Evolutionary conservation across 2,888 invertebrate genomes (phyloP).

Genomic region (Lamellibrachia columna): DNA sequence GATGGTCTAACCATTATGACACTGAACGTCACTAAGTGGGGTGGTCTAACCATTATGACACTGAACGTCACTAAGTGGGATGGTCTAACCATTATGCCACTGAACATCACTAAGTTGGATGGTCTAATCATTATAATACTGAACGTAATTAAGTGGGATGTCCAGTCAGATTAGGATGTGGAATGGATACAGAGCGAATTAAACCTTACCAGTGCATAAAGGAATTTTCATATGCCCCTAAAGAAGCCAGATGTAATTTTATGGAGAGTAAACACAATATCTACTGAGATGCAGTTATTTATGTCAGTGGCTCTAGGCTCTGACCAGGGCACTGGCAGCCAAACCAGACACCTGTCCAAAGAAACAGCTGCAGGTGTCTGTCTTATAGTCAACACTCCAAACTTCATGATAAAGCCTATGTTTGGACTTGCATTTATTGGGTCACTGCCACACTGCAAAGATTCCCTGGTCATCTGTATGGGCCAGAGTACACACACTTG

Average conservation of each 20-base stretch:
- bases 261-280: neutral
- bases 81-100: no score
- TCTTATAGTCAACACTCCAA: neutral
- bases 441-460: neutral
- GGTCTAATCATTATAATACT: no score
- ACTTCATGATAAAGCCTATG: neutral
- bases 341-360: neutral
- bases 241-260: neutral
- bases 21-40: no score
- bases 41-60: no score
- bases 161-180: neutral
- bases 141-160: no score
- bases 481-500: neutral
- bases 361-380: neutral
- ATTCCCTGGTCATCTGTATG: neutral
- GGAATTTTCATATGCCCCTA: neutral
- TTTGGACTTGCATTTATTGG: neutral
- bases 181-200: neutral
- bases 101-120: no score
- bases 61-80: no score
- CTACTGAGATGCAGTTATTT: neutral
- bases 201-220: neutral
- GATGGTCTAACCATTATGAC: no score
- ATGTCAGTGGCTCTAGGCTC: neutral
- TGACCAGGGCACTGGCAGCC: neutral